Percentiles rank a stretch among this genome's conserved stretches.
Evolutionary conservation across 2,888 invertebrate genomes (phyloP).

Genomic region (Scaptomyza tumidula): DNA sequence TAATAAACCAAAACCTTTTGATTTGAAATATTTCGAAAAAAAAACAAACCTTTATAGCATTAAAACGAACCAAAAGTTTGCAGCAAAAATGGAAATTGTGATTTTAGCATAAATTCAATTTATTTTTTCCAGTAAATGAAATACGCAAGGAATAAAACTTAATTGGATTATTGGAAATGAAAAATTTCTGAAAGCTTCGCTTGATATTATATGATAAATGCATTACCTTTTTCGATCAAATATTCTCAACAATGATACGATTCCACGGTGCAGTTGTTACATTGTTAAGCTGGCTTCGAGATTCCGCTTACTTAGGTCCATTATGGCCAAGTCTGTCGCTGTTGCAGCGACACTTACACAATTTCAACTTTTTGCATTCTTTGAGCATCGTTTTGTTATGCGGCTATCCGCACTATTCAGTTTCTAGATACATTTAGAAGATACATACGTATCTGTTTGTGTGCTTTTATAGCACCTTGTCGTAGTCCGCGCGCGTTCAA

Average conservation of each 20-base stretch:
- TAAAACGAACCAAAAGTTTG: no score
- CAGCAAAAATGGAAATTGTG: no score
- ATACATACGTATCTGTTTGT: neutral
- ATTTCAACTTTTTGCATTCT: conserved; percentile 47
- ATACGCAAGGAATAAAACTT: no score
- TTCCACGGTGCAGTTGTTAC: conserved; percentile 1
- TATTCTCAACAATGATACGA: neutral
- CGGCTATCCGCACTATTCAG: conserved; percentile 13
- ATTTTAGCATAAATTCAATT: no score
- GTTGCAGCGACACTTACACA: conserved; percentile 34
- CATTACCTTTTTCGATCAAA: no score
- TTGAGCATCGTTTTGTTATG: conserved; percentile 28
- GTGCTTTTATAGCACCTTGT: conserved; percentile 7
- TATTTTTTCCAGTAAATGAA: no score
- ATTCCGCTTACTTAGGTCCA: conserved; percentile 15
- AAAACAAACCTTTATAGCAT: no score
- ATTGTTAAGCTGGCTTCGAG: neutral
- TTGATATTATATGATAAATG: no score
- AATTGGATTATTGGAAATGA: no score
- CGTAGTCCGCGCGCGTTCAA: conserved; percentile 19
- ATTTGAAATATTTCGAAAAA: neutral
- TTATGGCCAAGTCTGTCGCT: conserved; percentile 13
- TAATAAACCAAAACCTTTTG: neutral
- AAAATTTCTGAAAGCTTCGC: no score
- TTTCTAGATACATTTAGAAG: neutral